Percentiles rank a stretch among this genome's conserved stretches.
These are phyloP conservation scores for Rhodeus uyekii DNA, from an alignment of 2,797 vertebrate species.

Conservation along the genomic window DNA sequence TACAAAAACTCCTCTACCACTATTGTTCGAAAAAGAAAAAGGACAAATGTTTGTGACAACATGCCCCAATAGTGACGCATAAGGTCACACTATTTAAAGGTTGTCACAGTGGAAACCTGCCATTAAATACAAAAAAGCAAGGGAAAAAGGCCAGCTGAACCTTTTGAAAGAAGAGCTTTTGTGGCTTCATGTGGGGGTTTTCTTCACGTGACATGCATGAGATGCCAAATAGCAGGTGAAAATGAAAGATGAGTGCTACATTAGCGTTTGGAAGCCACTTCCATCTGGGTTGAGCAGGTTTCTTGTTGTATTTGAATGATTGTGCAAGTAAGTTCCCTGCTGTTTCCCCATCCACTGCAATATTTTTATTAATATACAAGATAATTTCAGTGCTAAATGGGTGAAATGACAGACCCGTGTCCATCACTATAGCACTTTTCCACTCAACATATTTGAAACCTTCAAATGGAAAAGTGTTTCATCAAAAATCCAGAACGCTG, in stretches of 20 bases:
- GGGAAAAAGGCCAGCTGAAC: neutral
- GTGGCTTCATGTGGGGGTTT: neutral
- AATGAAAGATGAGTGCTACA: conserved; percentile 8
- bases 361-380: neutral
- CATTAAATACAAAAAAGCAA: neutral
- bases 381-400: neutral
- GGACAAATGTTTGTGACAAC: neutral
- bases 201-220: neutral
- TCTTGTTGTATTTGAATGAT: neutral
- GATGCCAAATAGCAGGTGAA: conserved; percentile 16
- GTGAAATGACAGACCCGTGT: neutral
- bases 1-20: neutral
- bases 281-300: neutral
- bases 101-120: neutral
- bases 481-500: neutral
- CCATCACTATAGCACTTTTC: neutral
- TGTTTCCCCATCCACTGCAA: neutral
- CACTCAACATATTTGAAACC: neutral
- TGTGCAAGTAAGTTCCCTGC: neutral
- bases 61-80: neutral
- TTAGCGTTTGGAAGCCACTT: conserved; percentile 21
- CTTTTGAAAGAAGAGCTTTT: neutral
- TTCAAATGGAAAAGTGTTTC: neutral
- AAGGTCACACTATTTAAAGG: neutral
- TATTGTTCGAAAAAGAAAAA: neutral